Evolutionary conservation across 2,888 invertebrate genomes (phyloP), one percentile per base, ranked within the genome.

Genomic region (Clusia tigrina): DNA sequence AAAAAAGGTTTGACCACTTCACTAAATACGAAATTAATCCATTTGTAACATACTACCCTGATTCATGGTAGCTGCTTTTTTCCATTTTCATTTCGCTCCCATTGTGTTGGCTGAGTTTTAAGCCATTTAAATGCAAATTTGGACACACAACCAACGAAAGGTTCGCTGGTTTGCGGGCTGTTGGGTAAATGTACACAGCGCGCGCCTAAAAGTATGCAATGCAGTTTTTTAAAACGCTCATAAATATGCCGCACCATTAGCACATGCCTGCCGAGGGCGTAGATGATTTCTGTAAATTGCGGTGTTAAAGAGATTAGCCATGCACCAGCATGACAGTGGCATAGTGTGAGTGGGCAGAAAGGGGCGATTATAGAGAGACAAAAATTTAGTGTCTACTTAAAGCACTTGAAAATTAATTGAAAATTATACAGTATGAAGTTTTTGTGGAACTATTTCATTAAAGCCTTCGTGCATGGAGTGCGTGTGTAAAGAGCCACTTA

Each of bases 41-140:
- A 26, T 42, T 56, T 54, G 51, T 57, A 60, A 60, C 54, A 58
- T 55, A 63, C 48, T 54, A n/a, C n/a, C 5, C 10, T 42, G 42
- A 15, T 3, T 12, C 42, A 17, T n/a, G n/a, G 3, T 42, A 15
- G n/a, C 9, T 17, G 12, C 42, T 42, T 42, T 42, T 42, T 42
- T 10, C 3, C 10, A 24, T 48, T 51, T 37, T 46, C 48, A 18
- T 22, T 20, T 22, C n/a, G 9, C 42, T 15, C 9, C 42, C 32
- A 6, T 32, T 32, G 6, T 53, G n/a, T n/a, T 18, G 18, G 10
- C 12, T 54, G 15, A 9, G n/a, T 65, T 69, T 64, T 60, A 65
- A 63, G 67, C 73, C 72, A 76, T 76, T 74, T 76, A 74, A 74
- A 76, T 76, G 76, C 71, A 76, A 77, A 77, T 77, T 75, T 67